Base-by-base conservation (phyloP, 2,797 vertebrate species). In the Pangasius krempfi region DNA sequence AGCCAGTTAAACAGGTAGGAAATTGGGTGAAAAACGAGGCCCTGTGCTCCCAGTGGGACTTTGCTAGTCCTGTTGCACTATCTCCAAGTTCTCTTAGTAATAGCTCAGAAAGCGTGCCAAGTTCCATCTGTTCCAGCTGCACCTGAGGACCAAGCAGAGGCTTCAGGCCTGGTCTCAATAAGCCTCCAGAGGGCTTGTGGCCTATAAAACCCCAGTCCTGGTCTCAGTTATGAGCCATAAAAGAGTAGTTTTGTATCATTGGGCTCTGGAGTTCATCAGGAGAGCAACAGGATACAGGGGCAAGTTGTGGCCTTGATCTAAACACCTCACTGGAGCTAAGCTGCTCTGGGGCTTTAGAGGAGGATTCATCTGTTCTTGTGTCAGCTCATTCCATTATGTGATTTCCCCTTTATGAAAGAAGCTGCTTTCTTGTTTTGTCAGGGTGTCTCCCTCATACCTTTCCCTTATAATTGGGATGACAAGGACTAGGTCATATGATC, bases 111-210 rank as follows among this genome's bases (percentile, higher is more conserved):
- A 52, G n/a, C 47, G 14, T 58, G 50, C 85, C 88, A 87, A 87
- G 87, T 89, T 90, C 89, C 92, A 92, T 68, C 85, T 83, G 72
- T 80, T 73, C 20, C 47, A 85, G 47, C 66, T 72, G 85, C 81
- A 91, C 90, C 90, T 92, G 87, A 93, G 92, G 70, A 86, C 90
- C 37, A 82, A 88, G 90, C 88, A 89, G 88, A 6, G 76, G 56
- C 89, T 72, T 87, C 40, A 70, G 52, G 88, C 88, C 95, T 95
- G 94, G 89, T 95, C 93, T 90, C 92, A 94, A 91, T 95, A 93
- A 92, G 89, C 93, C 93, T 87, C 92, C 92, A 89, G 95, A 93
- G 91, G 84, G 89, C 91, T 86, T 87, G 91, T 68, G 89, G 86
- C 91, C 91, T 92, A 92, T 95, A 94, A 95, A 95, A 89, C 89